These are phyloP conservation scores for Punctoribates punctum DNA, from an alignment of 2,888 invertebrate species.

Conservation along the genomic window DNA sequence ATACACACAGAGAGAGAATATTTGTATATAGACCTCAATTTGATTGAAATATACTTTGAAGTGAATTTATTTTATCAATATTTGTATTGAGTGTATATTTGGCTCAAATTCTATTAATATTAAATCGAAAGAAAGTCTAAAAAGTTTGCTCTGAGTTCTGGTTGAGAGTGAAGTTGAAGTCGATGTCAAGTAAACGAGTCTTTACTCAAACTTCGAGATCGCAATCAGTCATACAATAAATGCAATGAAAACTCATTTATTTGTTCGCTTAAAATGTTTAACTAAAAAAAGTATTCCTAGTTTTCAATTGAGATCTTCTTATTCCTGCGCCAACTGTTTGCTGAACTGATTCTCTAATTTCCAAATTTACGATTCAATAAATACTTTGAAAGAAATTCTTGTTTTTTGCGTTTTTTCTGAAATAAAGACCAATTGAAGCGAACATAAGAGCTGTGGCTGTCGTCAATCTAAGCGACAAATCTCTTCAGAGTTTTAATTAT, in stretches of 20 bases:
- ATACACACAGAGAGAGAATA: neutral
- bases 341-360: conserved; percentile 22
- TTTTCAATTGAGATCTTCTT: neutral
- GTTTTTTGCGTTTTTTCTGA: neutral
- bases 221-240: neutral
- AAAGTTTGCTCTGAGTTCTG: neutral
- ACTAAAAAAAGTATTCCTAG: neutral
- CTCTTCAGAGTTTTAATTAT: conserved; percentile 29
- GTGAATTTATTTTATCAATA: neutral
- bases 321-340: neutral
- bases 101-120: conserved; percentile 3
- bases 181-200: neutral
- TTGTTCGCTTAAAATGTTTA: conserved; percentile 11
- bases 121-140: neutral
- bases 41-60: neutral
- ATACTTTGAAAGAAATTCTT: conserved; percentile 1
- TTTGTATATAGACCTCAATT: neutral
- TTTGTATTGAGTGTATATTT: neutral
- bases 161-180: neutral
- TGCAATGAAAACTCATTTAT: conserved; percentile 13
- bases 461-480: conserved; percentile 23
- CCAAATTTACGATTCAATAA: conserved; percentile 24
- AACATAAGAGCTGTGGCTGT: neutral
- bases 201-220: too few species aligned
- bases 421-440: conserved; percentile 9